Evolutionary conservation across 2,113 vertebrate species (phyloP), one percentile per base, ranked within the genome.

Genomic region (Cettia cetti): DNA sequence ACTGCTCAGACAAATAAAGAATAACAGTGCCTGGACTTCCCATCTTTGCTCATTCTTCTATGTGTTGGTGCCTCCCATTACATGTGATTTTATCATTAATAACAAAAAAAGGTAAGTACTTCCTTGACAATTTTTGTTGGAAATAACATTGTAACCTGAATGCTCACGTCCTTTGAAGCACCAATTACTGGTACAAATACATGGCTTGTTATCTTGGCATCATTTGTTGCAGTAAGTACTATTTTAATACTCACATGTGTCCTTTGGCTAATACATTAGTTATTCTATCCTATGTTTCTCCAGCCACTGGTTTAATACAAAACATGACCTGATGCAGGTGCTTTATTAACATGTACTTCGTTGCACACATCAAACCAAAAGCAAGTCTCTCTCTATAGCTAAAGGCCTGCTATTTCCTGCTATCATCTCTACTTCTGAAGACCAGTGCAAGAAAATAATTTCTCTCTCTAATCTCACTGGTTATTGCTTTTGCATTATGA

Each of bases 231-330:
- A 78, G 49, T 78, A 56, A 77, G 28, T 75, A 28, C 72, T 93
- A 24, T 86, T 96, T 92, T 78, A 90, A 78, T 84, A 80, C 20
- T 75, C 44, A 42, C 14, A 47, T 63, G n/a, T 90, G 31, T 92
- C 86, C 49, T 92, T 97, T 82, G 83, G 76, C 82, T 81, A 65
- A 70, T 37, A 83, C 12, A 35, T 42, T 69, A 37, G 26, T 92
- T 82, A 68, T 81, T 92, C 80, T 61, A 81, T 52, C 68, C 49
- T 95, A 68, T 93, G 56, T 95, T 91, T 93, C 69, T 90, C 75
- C 68, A 52, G 17, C 78, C 68, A 68, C 20, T 74, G 72, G 21
- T 91, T 82, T 85, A 85, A 68, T 42, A 80, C 24, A 83, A 93
- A 94, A 78, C 61, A 78, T 60, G 47, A 86, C 56, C 47, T 1